Evolutionary conservation across 2,113 vertebrate genomes (phyloP), one percentile per base, ranked within the genome.

Genomic region (Vombatus ursinus): DNA sequence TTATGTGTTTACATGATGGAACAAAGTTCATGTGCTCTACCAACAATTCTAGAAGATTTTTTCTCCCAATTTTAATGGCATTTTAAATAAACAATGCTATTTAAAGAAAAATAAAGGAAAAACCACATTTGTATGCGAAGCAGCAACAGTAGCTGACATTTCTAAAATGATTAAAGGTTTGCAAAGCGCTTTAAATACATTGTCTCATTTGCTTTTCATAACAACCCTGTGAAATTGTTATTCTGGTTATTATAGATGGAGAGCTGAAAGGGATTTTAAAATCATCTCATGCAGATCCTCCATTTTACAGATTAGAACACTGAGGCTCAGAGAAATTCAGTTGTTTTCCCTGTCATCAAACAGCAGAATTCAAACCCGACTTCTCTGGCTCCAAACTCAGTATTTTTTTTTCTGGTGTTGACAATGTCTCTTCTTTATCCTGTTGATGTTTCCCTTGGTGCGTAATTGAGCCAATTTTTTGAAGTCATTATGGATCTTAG

Each of bases 1-100:
- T 94, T 97, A 90, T 68, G 91, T 96, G 52, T 96, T 97, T 97
- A 92, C 94, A 89, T 91, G 91, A 93, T 92, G 44, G 28, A 44
- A 95, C 94, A 68, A 96, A 96, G 53, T 93, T 93, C 23, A 92
- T 96, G 95, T 93, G 44, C 26, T 92, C 50, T 94, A 24, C 89
- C 95, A 91, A 96, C 48, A 95, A 93, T 95, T 97, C 90, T 92
- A 94, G 90, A 50, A 90, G 23, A 22, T 90, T 16, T 90, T 49
- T 90, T 90, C 28, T 90, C 90, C 48, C 90, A 44, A 84, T 44
- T 84, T 84, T 84, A 84, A 44, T 84, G 68, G 19, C 68, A 84
- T 96, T 96, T 97, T 96, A 47, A 97, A 61, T 53, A 52, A 95
- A 16, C 92, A 51, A 44, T 68, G 96, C 52, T 68, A 50, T 84